A percentile compares a stretch with the other conserved stretches of the same genome.
phyloP scores from a whole-genome alignment of 2,797 vertebrate species.

The Otolemur crassicaudatus region DNA sequence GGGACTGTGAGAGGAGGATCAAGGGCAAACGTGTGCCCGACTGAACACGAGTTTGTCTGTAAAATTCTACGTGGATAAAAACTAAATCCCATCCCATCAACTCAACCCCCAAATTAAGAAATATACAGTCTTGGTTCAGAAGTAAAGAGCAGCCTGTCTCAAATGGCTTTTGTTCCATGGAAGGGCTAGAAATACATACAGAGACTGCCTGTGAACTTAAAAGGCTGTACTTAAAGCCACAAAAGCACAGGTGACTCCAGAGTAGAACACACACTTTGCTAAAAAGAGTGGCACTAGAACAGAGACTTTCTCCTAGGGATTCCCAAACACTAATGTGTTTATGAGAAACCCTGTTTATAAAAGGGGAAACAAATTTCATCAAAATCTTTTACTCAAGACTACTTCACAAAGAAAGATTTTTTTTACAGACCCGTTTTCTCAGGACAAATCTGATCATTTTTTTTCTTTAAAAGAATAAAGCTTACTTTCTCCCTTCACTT shows the following conservation, averaged over 20 bases:
- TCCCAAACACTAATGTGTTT: not conserved
- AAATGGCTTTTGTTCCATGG: not conserved
- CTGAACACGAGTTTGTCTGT: not conserved
- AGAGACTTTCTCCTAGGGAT: not conserved
- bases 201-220: not conserved
- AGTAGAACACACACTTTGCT: not conserved
- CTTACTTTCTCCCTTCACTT: constrained; percentile 13
- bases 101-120: not conserved
- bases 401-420: not conserved
- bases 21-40: not conserved
- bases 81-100: not conserved
- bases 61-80: not conserved
- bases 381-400: constrained; percentile 6
- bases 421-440: not conserved
- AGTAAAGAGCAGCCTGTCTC: not conserved
- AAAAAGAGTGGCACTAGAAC: not conserved
- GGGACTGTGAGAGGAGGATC: not conserved
- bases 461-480: constrained; percentile 50
- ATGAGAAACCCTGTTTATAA: not conserved
- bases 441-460: constrained; percentile 12
- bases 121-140: not conserved
- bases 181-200: not conserved
- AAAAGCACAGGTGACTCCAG: not conserved
- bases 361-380: not conserved
- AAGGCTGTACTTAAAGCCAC: not conserved